A percentile compares a stretch with the other conserved stretches of the same genome.
phyloP scores from a whole-genome alignment of 2,797 vertebrate genomes.

The Gastrophryne carolinensis region DNA sequence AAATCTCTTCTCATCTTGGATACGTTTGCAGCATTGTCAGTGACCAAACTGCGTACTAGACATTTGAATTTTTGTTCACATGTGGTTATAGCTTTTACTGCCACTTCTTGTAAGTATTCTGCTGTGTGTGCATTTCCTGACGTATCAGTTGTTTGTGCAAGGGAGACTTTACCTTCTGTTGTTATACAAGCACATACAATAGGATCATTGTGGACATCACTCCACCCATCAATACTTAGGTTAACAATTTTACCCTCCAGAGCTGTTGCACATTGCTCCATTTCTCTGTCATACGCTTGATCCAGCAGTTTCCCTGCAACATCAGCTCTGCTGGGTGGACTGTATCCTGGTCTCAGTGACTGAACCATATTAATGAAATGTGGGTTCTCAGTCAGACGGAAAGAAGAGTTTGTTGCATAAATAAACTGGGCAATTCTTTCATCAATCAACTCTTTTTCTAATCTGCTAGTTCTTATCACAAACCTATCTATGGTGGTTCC shows the following conservation, averaged over 20 bases:
- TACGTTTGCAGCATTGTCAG: slow-evolving; percentile 20
- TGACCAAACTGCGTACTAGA: slow-evolving; percentile 23
- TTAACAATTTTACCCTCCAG: slow-evolving; percentile 25
- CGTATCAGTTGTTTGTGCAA: slow-evolving; percentile 20
- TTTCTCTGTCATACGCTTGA: slow-evolving; percentile 29
- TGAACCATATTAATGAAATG: slow-evolving; percentile 12
- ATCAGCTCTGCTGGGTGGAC: slow-evolving; percentile 15
- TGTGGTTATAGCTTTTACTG: neutral
- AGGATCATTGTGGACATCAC: slow-evolving; percentile 24
- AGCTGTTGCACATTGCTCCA: slow-evolving; percentile 16
- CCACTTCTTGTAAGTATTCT: slow-evolving; percentile 29
- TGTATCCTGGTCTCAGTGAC: neutral
- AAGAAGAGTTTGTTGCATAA: slow-evolving; percentile 29
- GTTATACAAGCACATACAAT: slow-evolving; percentile 27
- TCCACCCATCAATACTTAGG: slow-evolving; percentile 15
- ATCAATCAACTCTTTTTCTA: slow-evolving; percentile 19
- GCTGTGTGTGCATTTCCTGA: slow-evolving; percentile 30
- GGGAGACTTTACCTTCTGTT: slow-evolving; percentile 17
- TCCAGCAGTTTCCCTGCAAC: slow-evolving; percentile 28
- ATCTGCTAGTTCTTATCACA: slow-evolving; percentile 15
- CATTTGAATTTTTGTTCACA: slow-evolving; percentile 24
- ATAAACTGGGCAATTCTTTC: slow-evolving; percentile 18
- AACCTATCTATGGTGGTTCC: slow-evolving; percentile 16
- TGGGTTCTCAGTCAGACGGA: slow-evolving; percentile 15
- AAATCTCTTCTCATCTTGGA: slow-evolving; percentile 29